Conservation (phyloP, 2,888 invertebrate genomes). For the Eumacrocentrus americanus region DNA sequence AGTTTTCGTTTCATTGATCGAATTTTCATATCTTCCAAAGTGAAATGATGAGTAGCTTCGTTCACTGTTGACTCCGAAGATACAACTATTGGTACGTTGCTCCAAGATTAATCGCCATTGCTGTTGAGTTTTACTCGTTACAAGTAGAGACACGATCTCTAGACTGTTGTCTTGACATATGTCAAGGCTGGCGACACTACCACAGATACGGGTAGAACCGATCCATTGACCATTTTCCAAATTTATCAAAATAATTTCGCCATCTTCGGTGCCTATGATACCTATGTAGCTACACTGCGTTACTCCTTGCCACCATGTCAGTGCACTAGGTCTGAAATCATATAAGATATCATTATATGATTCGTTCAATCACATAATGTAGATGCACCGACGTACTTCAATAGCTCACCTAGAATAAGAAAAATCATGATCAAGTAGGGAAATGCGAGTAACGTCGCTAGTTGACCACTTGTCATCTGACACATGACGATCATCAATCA, state of each 20-base stretch:
- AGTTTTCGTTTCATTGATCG: slow-evolving; percentile 55
- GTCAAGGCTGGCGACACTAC: slow-evolving; percentile 69
- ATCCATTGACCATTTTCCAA: slow-evolving; percentile 73
- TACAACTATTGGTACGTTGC: slow-evolving; percentile 75
- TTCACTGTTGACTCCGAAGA: slow-evolving; percentile 63
- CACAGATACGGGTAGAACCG: slow-evolving; percentile 70
- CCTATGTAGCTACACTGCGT: slow-evolving; percentile 55
- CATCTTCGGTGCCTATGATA: slow-evolving; percentile 61
- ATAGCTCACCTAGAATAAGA: slow-evolving; percentile 55
- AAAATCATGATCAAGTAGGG: slow-evolving; percentile 52
- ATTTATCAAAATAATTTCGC: slow-evolving; percentile 73
- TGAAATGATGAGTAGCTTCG: slow-evolving; percentile 25
- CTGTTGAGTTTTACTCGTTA: slow-evolving; percentile 74
- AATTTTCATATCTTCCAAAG: slow-evolving; percentile 38
- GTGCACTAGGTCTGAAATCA: slow-evolving; percentile 51
- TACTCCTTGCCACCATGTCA: slow-evolving; percentile 59
- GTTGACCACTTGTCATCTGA: slow-evolving; percentile 68
- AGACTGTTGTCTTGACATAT: slow-evolving; percentile 76
- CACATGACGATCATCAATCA: slow-evolving; percentile 65
- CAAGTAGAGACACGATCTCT: slow-evolving; percentile 69
- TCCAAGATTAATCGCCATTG: slow-evolving; percentile 86
- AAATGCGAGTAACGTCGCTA: slow-evolving; percentile 66
- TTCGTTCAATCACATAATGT: too few relatives aligned
- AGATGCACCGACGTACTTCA: too few relatives aligned
- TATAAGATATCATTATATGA: too few relatives aligned